These are phyloP conservation scores for Takifugu rubripes DNA, from an alignment of 2,797 vertebrate genomes.

Conservation along the genomic window DNA sequence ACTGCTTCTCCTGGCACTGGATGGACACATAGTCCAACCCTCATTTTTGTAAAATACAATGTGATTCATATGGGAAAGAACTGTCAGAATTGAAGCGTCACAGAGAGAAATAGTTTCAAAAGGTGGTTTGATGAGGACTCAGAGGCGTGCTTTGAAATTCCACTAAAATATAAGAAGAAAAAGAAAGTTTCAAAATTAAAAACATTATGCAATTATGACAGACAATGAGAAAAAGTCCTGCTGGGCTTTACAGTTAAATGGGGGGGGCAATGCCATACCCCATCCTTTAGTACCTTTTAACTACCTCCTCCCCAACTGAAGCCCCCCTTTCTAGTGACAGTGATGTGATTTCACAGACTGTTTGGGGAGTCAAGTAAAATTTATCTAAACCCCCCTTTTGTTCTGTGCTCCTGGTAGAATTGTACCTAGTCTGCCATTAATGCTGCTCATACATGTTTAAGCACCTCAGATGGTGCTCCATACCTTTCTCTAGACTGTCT, in stretches of 20 bases:
- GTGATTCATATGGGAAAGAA: too few species aligned
- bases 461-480: constrained; percentile 62
- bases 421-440: constrained; percentile 74
- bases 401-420: constrained; percentile 61
- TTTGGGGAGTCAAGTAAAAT: constrained; percentile 63
- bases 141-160: too few species aligned
- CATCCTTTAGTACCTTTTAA: constrained; percentile 72
- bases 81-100: too few species aligned
- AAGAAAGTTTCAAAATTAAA: not conserved
- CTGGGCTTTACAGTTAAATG: constrained; percentile 53
- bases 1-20: too few species aligned
- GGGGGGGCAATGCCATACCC: constrained; percentile 47
- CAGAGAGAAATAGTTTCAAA: too few species aligned
- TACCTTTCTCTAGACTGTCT: constrained; percentile 50
- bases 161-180: too few species aligned
- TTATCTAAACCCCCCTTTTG: constrained; percentile 62
- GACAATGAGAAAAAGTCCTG: constrained; percentile 38
- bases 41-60: too few species aligned
- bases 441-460: constrained; percentile 59
- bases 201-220: too few species aligned
- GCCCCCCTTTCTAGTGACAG: constrained; percentile 61
- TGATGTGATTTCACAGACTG: constrained; percentile 73
- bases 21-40: too few species aligned
- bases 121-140: too few species aligned
- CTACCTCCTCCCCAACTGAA: constrained; percentile 60